These are phyloP conservation scores for Hestina assimilis DNA, from an alignment of 1,140 invertebrate species.

Conservation along the genomic window DNA sequence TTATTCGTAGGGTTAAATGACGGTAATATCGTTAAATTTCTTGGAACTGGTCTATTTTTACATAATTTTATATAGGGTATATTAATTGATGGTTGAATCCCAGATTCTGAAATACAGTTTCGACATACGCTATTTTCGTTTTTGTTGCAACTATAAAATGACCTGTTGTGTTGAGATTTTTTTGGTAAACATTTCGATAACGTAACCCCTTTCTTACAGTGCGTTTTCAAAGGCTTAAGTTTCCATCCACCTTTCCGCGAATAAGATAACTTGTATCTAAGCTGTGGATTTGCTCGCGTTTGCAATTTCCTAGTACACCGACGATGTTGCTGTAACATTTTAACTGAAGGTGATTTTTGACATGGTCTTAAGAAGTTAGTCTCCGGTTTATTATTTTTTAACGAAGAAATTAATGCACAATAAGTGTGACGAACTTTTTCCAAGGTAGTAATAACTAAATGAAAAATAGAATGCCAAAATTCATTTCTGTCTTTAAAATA, in stretches of 20 bases:
- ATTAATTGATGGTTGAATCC: not conserved
- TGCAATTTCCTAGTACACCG: not conserved
- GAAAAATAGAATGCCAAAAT: slow-evolving; percentile 6
- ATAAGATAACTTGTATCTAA: slow-evolving; percentile 31
- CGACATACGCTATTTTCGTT: too few relatives aligned
- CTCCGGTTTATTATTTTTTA: slow-evolving; percentile 9
- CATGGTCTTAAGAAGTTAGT: not conserved
- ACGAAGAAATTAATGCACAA: slow-evolving; percentile 6
- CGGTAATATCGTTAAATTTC: too few relatives aligned
- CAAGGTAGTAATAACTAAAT: not conserved
- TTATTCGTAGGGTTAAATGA: too few relatives aligned
- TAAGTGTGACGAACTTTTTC: slow-evolving; percentile 9
- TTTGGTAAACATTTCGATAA: too few relatives aligned
- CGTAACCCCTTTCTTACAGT: too few relatives aligned
- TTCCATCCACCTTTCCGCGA: slow-evolving; percentile 26
- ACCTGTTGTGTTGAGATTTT: too few relatives aligned
- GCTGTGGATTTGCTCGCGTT: slow-evolving; percentile 21
- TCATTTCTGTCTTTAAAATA: not conserved
- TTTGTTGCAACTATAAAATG: too few relatives aligned
- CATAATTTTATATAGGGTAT: not conserved
- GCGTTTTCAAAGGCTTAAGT: slow-evolving; percentile 25
- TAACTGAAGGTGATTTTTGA: not conserved
- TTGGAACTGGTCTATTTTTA: not conserved
- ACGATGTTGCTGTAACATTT: not conserved
- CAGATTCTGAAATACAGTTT: too few relatives aligned